These are phyloP conservation scores for Pocota personata DNA, from an alignment of 2,888 invertebrate species.

Conservation along the genomic window DNA sequence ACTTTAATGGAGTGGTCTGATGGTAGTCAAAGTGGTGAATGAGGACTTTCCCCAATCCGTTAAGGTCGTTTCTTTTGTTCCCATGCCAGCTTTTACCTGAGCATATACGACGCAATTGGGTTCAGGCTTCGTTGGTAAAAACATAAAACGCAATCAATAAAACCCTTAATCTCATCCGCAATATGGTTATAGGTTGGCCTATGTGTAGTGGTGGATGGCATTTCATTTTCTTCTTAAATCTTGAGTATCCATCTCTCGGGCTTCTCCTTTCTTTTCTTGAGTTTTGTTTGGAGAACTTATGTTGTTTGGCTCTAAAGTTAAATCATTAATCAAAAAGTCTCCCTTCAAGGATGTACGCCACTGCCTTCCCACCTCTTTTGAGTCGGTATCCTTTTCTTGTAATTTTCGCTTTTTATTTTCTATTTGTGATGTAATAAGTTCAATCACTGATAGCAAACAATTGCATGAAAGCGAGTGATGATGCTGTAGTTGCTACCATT, in stretches of 20 bases:
- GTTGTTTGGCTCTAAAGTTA: conserved; percentile 43
- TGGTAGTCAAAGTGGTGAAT: background rate
- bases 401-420: conserved; percentile 7
- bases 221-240: conserved; percentile 37
- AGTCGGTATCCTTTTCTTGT: conserved; percentile 17
- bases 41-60: background rate
- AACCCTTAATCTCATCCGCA: conserved; percentile 62
- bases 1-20: conserved; percentile 53
- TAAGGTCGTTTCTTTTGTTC: conserved; percentile 37
- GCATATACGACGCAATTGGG: background rate
- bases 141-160: conserved; percentile 60
- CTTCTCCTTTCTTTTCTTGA: background rate
- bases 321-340: conserved; percentile 68
- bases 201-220: background rate
- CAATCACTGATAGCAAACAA: conserved; percentile 61
- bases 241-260: conserved; percentile 35
- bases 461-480: conserved; percentile 1
- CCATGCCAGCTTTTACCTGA: conserved; percentile 10
- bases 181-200: conserved; percentile 39
- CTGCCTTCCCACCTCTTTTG: background rate
- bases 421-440: conserved; percentile 34
- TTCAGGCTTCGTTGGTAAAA: background rate
- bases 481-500: background rate
- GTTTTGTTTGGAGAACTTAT: conserved; percentile 4
- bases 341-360: conserved; percentile 13